These are phyloP conservation scores for Melieria crassipennis DNA, from an alignment of 2,888 invertebrate genomes.

Conservation along the genomic window DNA sequence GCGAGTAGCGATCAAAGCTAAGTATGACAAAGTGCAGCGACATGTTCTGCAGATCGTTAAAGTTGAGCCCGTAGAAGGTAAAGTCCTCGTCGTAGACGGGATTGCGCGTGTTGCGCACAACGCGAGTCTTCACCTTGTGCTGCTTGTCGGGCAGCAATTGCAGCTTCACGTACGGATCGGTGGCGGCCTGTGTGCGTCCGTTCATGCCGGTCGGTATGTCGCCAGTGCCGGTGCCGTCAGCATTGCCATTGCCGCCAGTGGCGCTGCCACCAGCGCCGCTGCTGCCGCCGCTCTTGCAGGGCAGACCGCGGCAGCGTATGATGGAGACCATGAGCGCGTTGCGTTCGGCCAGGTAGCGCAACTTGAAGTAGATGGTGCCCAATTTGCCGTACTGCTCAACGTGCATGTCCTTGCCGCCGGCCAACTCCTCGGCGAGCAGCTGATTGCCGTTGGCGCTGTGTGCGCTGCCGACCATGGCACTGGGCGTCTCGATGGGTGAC, in stretches of 20 bases:
- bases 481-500: constrained; percentile 47
- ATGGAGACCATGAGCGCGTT: constrained; percentile 92
- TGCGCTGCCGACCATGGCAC: constrained; percentile 35
- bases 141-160: constrained; percentile 97
- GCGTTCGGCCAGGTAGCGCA: constrained; percentile 90
- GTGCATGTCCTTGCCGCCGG: constrained; percentile 45
- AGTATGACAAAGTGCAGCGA: constrained; percentile 93
- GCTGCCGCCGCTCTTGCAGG: constrained; percentile 67
- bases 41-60: constrained; percentile 86
- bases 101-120: constrained; percentile 93
- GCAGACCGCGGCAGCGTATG: constrained; percentile 87
- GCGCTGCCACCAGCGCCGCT: constrained; percentile 68
- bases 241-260: neutral
- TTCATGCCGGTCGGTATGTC: constrained; percentile 64
- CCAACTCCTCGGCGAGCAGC: constrained; percentile 17
- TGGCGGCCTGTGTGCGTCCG: constrained; percentile 65
- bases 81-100: constrained; percentile 99
- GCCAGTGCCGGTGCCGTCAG: constrained; percentile 68
- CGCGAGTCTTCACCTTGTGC: constrained; percentile 95
- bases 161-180: constrained; percentile 97
- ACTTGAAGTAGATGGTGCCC: constrained; percentile 88
- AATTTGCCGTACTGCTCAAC: constrained; percentile 73
- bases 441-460: constrained; percentile 32
- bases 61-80: constrained; percentile 94
- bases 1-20: constrained; percentile 96